Evolutionary conservation across 2,797 vertebrate genomes (phyloP), one percentile per base, ranked within the genome.

Genomic region (Lepilemur ruficaudatus): DNA sequence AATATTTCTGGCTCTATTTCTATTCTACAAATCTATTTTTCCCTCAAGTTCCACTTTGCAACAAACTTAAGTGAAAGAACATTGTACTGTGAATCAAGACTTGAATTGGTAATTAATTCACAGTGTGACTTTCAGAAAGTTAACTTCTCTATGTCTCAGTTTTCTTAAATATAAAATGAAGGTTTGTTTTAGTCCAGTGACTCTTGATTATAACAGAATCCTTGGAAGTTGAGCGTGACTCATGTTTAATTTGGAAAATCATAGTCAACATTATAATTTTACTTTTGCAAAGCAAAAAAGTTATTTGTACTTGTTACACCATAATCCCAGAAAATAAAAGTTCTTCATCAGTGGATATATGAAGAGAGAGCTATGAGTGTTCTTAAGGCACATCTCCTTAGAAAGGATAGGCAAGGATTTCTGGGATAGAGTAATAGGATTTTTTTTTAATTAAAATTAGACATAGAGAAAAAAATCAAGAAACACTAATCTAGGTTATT

Each of bases 91-190:
- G 10, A 83, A 73, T 87, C 28, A 46, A 84, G 32, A 69, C 7
- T 92, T 75, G 59, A 70, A 15, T 82, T 93, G 63, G 55, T 86
- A 80, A 76, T 78, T 89, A 72, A 52, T 85, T 92, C 41, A 59
- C 22, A 90, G 43, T 75, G 14, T 67, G 43, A 69, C 43, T 92
- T 90, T 93, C 50, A 93, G 41, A 57, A 93, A 87, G 7, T 65
- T 92, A 82, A 46, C 17, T 52, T 89, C n/a, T 96, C 75, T 87
- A 8, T 81, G 9, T 65, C 38, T 89, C 20, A 30, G 28, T 88
- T 59, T 80, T 67, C 28, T 84, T 67, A 85, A 81, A 72, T 92
- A 81, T 93, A 81, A 85, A 89, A 86, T 81, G 83, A 86, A 93
- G n/a, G 11, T 80, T 81, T 89, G 23, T 89, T 76, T 89, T 52